A percentile compares a stretch with the other conserved stretches of the same genome.
phyloP scores from a whole-genome alignment of 2,797 vertebrate genomes.

The Sphenodon punctatus region DNA sequence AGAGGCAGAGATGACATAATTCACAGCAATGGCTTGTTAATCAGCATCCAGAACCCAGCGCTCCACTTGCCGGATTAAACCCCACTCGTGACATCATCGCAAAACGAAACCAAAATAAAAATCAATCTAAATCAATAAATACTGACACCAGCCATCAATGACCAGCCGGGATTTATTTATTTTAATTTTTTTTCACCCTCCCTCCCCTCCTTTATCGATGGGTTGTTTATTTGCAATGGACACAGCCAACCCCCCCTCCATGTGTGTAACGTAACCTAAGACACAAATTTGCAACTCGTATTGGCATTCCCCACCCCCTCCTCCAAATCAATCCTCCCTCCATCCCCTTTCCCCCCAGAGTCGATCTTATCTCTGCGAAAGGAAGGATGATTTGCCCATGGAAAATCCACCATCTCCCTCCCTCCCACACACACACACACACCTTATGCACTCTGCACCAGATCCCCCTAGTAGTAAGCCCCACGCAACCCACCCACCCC shows the following conservation, averaged over 20 bases:
- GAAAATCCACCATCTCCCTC: neutral
- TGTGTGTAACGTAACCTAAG: neutral
- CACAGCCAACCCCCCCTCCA: neutral
- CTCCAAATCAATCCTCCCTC: too few relatives aligned
- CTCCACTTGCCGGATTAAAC: neutral
- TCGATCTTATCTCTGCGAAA: too few relatives aligned
- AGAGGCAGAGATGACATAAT: constrained; percentile 58
- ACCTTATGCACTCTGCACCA: too few relatives aligned
- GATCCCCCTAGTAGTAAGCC: too few relatives aligned
- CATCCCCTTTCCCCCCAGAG: too few relatives aligned
- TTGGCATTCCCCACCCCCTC: neutral
- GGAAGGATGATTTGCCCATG: too few relatives aligned
- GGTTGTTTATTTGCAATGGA: neutral
- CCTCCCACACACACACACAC: neutral
- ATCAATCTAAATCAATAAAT: neutral
- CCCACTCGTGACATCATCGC: neutral
- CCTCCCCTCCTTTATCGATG: too few relatives aligned
- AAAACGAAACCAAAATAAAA: neutral
- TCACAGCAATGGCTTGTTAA: constrained; percentile 42
- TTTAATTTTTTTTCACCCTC: neutral
- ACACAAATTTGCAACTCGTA: neutral
- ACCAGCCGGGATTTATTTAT: neutral
- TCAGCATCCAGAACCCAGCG: constrained; percentile 21
- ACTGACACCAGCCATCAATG: neutral
- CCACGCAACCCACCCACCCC: neutral